Evolutionary conservation across 1,140 invertebrate genomes (phyloP).

Genomic region (Brachionus sp.): DNA sequence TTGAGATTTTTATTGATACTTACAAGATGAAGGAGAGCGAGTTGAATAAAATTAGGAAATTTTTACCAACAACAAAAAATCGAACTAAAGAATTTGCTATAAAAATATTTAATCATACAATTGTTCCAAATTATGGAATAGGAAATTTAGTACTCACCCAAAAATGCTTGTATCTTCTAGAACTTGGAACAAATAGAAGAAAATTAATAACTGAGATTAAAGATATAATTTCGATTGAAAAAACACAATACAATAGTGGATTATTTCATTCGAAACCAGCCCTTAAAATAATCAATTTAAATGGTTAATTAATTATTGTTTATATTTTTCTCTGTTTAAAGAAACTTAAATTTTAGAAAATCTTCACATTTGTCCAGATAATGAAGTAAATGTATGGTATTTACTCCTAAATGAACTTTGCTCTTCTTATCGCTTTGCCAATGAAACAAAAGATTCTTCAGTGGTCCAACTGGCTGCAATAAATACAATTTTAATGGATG

Average conservation of each 20-base stretch:
- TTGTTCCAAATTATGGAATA: conserved; percentile 34
- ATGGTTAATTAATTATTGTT: neutral
- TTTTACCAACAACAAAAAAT: neutral
- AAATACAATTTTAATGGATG: conserved; percentile 17
- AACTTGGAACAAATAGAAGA: conserved; percentile 35
- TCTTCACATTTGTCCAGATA: neutral
- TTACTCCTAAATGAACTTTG: conserved; percentile 9
- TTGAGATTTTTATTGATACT: conserved; percentile 29
- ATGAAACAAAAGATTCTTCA: conserved; percentile 42
- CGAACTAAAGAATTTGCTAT: neutral
- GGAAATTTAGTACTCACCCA: conserved; percentile 13
- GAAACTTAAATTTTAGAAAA: neutral
- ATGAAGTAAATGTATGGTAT: conserved; percentile 35
- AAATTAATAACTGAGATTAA: conserved; percentile 17
- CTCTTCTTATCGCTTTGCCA: neutral
- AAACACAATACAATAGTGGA: neutral
- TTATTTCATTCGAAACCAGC: conserved; percentile 24
- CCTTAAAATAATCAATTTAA: conserved; percentile 12
- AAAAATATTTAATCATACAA: conserved; percentile 10
- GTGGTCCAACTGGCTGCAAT: conserved; percentile 18
- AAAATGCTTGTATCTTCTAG: conserved; percentile 4
- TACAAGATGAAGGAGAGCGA: conserved; percentile 25
- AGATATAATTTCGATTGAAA: conserved; percentile 31
- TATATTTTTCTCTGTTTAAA: neutral
- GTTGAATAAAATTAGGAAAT: conserved; percentile 9